Evolutionary conservation across 2,113 vertebrate genomes (phyloP), one percentile per base, ranked within the genome.

Genomic region (Chaenogobius annularis): DNA sequence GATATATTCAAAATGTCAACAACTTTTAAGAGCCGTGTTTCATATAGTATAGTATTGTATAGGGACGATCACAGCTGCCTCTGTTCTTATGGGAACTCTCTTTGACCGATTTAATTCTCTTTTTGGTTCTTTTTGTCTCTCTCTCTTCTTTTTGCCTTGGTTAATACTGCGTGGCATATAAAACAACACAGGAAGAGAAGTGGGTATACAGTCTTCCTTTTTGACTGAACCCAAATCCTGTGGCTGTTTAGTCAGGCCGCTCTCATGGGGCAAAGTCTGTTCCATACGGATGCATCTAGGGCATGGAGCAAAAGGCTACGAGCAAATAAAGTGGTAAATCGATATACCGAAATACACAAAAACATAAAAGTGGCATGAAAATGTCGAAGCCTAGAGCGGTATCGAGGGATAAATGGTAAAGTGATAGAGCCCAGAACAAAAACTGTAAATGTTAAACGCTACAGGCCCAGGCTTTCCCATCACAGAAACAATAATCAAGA

Each of bases 201-300:
- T 14, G 10, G 55, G 71, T 52, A 50, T 54, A 46, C 46, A 77
- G 78, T 69, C 80, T 75, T 52, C 52, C 11, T 46, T 70, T 58
- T 58, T 10, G 22, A 61, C 68, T 75, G 56, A 12, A 68, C 66
- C 68, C 26, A 83, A 77, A 87, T 83, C 81, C 81, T 77, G 83
- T 77, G 31, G 71, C 70, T 86, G 75, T 81, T 87, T 84, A 47
- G 58, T 58, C 66, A 43, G 20, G 66, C 66, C 4, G 26, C 69
- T 40, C 71, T 68, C 47, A 84, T 83, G 79, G 75, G 75, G 72
- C 77, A 17, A 82, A 90, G 83, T 87, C 79, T 80, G 76, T 65
- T 80, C 78, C 69, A 20, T n/a, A 3, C 19, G 79, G 81, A 56
- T 56, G 61, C 55, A 61, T 31, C 79, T 14, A 23, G 50, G 56